These are phyloP conservation scores for Scaptomyza parva DNA, from an alignment of 2,888 invertebrate genomes.

Conservation along the genomic window DNA sequence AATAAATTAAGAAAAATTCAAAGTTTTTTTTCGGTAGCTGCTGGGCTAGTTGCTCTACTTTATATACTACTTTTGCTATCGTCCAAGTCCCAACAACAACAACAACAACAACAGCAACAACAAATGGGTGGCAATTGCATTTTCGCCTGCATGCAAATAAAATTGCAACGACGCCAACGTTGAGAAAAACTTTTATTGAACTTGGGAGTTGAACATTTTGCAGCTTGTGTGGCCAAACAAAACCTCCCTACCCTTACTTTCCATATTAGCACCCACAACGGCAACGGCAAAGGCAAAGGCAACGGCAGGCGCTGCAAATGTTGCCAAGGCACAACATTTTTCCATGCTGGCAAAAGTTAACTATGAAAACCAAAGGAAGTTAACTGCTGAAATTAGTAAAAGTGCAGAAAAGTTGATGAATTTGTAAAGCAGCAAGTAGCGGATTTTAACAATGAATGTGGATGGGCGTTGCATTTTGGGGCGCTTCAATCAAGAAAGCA, in stretches of 20 bases:
- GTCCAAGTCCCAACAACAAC: slow-evolving; percentile 54
- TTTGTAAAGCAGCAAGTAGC: slow-evolving; percentile 57
- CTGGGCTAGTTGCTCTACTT: slow-evolving; percentile 24
- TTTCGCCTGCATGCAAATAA: slow-evolving; percentile 77
- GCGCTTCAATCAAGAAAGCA: neutral
- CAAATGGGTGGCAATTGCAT: slow-evolving; percentile 64
- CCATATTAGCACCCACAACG: neutral
- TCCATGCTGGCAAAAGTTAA: slow-evolving; percentile 82
- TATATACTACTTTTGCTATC: slow-evolving; percentile 27
- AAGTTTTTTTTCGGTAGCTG: slow-evolving; percentile 53
- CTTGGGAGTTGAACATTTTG: slow-evolving; percentile 68
- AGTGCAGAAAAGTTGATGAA: slow-evolving; percentile 82
- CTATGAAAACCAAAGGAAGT: slow-evolving; percentile 84
- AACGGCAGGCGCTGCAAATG: slow-evolving; percentile 47
- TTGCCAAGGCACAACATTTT: slow-evolving; percentile 77
- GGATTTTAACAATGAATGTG: slow-evolving; percentile 14
- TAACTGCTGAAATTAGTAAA: slow-evolving; percentile 83
- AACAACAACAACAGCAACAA: slow-evolving; percentile 36
- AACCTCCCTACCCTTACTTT: neutral
- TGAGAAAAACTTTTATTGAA: slow-evolving; percentile 80
- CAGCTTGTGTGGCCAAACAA: slow-evolving; percentile 28
- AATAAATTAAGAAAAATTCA: slow-evolving; percentile 80
- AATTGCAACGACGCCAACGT: slow-evolving; percentile 65
- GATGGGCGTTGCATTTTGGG: slow-evolving; percentile 19
- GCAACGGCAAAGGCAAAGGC: slow-evolving; percentile 14